phyloP scores from a whole-genome alignment of 2,797 vertebrate species.

The Pantherophis alleghaniensis region DNA sequence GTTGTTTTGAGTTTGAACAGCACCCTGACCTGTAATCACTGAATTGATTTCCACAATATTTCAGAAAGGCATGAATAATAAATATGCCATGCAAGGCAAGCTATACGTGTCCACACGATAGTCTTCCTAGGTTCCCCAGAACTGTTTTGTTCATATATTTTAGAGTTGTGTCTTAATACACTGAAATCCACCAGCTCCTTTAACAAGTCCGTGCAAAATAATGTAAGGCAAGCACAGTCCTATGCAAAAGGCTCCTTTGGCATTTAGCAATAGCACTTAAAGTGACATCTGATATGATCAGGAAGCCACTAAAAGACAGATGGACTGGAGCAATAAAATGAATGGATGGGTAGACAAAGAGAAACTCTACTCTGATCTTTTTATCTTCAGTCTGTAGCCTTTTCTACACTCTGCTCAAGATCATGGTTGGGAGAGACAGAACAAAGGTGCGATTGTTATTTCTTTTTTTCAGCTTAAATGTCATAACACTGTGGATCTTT shows the following conservation, averaged over 20 bases:
- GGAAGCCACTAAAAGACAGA: slow-evolving; percentile 44
- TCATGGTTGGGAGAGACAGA: slow-evolving; percentile 5
- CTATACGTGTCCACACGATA: background rate
- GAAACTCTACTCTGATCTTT: slow-evolving; percentile 34
- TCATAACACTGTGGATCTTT: background rate
- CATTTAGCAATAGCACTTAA: slow-evolving; percentile 40
- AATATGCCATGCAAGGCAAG: background rate
- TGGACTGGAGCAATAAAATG: slow-evolving; percentile 48
- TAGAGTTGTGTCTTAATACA: background rate
- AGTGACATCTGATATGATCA: slow-evolving; percentile 27
- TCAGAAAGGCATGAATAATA: background rate
- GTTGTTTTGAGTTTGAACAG: background rate
- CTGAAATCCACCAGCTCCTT: slow-evolving; percentile 29
- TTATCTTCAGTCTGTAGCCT: slow-evolving; percentile 27
- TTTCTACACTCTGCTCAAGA: slow-evolving; percentile 20
- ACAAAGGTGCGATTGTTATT: slow-evolving; percentile 9
- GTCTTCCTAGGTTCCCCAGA: background rate
- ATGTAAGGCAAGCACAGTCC: background rate
- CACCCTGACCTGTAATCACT: background rate
- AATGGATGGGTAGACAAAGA: slow-evolving; percentile 34
- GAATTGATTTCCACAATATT: background rate
- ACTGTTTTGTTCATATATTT: background rate
- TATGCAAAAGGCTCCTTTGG: slow-evolving; percentile 39
- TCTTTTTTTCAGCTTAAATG: background rate
- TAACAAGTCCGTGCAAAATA: slow-evolving; percentile 21